phyloP scores from a whole-genome alignment of 2,797 vertebrate genomes.

The Cynodonichthys magdalenae region DNA sequence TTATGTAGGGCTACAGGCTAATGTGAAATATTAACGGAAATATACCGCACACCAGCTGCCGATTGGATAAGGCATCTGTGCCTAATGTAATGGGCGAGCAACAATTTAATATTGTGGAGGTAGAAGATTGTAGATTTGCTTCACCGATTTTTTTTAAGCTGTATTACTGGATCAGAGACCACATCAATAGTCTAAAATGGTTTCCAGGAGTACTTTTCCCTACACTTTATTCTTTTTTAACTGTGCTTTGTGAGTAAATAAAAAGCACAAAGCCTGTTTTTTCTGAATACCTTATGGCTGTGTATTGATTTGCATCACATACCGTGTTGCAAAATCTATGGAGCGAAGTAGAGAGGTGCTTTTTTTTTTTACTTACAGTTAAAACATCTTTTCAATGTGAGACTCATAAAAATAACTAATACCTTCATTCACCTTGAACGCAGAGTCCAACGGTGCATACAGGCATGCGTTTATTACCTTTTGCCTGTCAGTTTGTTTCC shows the following conservation, averaged over 20 bases:
- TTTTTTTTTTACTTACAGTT: constrained; percentile 51
- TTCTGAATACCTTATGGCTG: constrained; percentile 24
- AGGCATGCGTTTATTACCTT: constrained; percentile 34
- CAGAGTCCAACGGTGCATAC: constrained; percentile 33
- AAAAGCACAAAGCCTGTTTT: constrained; percentile 40
- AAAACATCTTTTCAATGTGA: constrained; percentile 34
- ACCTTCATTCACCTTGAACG: constrained; percentile 34
- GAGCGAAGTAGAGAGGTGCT: constrained; percentile 26
- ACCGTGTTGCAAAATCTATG: constrained; percentile 33
- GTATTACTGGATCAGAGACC: constrained; percentile 15
- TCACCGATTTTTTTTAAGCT: constrained; percentile 30
- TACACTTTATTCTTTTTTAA: neutral
- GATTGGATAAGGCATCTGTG: constrained; percentile 72
- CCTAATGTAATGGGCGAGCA: constrained; percentile 59
- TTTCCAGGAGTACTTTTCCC: constrained; percentile 16
- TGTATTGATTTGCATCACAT: constrained; percentile 55
- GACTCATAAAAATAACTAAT: constrained; percentile 55
- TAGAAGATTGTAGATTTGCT: constrained; percentile 56
- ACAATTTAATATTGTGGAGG: constrained; percentile 60
- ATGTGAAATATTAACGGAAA: constrained; percentile 79
- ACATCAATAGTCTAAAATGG: constrained; percentile 4
- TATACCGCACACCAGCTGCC: constrained; percentile 71
- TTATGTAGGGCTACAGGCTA: constrained; percentile 79
- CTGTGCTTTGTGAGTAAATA: constrained; percentile 40
- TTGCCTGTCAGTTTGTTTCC: constrained; percentile 44